These are phyloP conservation scores for Corythornis cristatus DNA, from an alignment of 2,113 vertebrate genomes.

Conservation along the genomic window DNA sequence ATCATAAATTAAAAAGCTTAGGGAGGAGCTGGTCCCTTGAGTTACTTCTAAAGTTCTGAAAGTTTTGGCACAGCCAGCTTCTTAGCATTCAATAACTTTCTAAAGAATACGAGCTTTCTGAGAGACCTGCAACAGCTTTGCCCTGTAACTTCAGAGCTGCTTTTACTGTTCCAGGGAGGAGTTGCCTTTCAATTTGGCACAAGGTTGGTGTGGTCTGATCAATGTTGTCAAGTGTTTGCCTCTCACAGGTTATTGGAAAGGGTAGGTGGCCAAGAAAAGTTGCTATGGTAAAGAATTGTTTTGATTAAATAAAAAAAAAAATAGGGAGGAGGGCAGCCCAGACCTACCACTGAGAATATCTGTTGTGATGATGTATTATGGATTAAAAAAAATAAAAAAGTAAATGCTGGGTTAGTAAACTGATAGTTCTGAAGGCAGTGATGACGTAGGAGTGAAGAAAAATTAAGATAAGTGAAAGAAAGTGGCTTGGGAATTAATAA, in stretches of 20 bases:
- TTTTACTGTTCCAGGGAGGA: constrained; percentile 37
- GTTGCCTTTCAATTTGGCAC: constrained; percentile 45
- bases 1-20: constrained; percentile 58
- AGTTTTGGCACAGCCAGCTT: constrained; percentile 14
- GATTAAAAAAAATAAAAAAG: background rate
- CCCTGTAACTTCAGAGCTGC: background rate
- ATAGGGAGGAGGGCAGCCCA: background rate
- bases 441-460: background rate
- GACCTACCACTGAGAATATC: constrained; percentile 31
- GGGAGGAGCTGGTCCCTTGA: constrained; percentile 16
- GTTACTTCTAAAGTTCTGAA: constrained; percentile 22
- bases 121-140: constrained; percentile 31
- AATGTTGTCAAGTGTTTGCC: constrained; percentile 10
- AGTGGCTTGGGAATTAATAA: constrained; percentile 6
- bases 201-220: background rate
- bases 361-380: background rate
- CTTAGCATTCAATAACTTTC: constrained; percentile 32
- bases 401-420: constrained; percentile 5
- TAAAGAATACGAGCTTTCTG: background rate
- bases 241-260: background rate
- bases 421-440: background rate
- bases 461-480: background rate
- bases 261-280: constrained; percentile 23
- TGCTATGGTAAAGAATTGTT: constrained; percentile 51
- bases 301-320: background rate